Conservation (phyloP, 2,113 vertebrate genomes). For the Megaptera novaeangliae region DNA sequence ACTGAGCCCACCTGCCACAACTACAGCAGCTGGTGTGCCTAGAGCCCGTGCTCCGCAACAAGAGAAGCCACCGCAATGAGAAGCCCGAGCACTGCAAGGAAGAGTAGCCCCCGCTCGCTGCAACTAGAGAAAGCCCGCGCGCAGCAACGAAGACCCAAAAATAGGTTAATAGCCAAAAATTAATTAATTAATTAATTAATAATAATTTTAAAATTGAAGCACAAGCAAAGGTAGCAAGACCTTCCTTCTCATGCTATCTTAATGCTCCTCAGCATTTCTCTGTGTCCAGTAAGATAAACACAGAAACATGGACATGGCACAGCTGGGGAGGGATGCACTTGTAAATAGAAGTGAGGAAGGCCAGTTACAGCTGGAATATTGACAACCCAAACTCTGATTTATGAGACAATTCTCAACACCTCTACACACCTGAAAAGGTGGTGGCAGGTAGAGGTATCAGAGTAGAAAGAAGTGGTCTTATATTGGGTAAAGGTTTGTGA, state of each 20-base stretch:
- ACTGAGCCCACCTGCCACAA: no score
- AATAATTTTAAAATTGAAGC: neutral
- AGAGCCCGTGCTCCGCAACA: no score
- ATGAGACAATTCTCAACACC: neutral
- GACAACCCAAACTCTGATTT: neutral
- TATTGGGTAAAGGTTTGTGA: neutral
- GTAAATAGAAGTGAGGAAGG: neutral
- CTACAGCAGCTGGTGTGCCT: no score
- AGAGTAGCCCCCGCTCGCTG: no score
- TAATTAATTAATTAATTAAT: no score
- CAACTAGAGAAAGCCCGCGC: no score
- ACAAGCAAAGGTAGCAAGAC: fast-evolving
- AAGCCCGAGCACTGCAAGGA: no score
- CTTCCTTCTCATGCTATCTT: neutral
- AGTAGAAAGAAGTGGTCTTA: neutral
- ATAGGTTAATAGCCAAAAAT: no score
- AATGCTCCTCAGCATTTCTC: neutral
- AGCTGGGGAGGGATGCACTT: neutral
- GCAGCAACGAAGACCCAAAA: no score
- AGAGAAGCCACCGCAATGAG: no score
- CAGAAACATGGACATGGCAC: neutral
- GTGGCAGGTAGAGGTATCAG: neutral
- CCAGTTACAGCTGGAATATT: neutral
- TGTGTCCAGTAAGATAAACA: neutral
- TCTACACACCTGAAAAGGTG: neutral